Evolutionary conservation across 2,888 invertebrate genomes (phyloP), one percentile per base, ranked within the genome.

Genomic region (Argyresthia goedartella): DNA sequence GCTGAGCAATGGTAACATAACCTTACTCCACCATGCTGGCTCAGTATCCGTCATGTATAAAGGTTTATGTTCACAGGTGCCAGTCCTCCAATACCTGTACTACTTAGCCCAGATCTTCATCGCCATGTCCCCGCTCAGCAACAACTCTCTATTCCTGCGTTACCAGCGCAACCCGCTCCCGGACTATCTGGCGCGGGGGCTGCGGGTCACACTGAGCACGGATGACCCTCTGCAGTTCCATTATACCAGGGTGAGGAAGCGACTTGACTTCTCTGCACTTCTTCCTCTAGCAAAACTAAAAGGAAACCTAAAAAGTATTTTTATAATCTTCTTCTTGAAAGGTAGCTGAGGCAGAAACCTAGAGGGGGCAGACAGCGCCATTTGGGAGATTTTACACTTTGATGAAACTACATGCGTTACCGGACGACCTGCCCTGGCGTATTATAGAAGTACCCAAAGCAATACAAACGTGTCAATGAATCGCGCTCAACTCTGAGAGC

Each of bases 191-290:
- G 95, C 97, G 2, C 89, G 98, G 59, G 99, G 99, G 0, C 89
- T 99, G 46, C 92, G 94, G 66, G 92, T 99, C 61, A 98, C 97
- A 46, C 89, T 99, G 55, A 98, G 97, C 11, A 98, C 99, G 0
- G 99, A 99, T 75, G 99, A 99, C 85, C 99, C 99, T 0, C 87
- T 99, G 60, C 99, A 99, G 86, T 99, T 99, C 84, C 99, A 99
- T 86, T 99, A 99, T 76, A 99, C 99, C 54, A 99, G 99, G 90
- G 95, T 93, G 63, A 45, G 13, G 10, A 10, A 2, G n/a, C n/a
- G 4, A 25, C 13, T 1, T 6, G 4, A 16, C n/a, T 16, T 15
- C 16, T 10, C 44, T 15, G 16, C 1, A 42, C 8, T 43, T 15
- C 15, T 9, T 13, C 14, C 14, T 14, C 9, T 13, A 15, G 9